Percentiles rank a stretch among this genome's conserved stretches.
Evolutionary conservation across 2,888 invertebrate species (phyloP).

Genomic region (Parnassius apollo): DNA sequence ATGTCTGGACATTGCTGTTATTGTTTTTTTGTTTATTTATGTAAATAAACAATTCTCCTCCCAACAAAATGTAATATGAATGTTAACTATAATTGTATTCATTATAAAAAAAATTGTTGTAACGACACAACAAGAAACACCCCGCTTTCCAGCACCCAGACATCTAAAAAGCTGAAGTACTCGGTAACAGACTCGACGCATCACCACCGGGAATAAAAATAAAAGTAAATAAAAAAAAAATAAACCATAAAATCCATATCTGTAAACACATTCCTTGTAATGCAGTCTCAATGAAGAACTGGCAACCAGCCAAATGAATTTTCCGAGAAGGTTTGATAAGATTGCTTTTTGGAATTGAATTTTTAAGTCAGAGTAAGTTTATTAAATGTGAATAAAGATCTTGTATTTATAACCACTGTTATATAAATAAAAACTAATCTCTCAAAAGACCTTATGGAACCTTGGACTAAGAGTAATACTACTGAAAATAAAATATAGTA

Average conservation of each 20-base stretch:
- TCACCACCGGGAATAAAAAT: too few relatives aligned
- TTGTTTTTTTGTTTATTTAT: background rate
- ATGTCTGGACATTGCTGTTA: background rate
- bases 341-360: background rate
- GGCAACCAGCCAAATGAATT: background rate
- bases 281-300: constrained; percentile 1
- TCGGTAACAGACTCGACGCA: too few relatives aligned
- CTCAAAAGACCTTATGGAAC: background rate
- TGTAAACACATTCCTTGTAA: constrained; percentile 16
- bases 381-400: constrained; percentile 2
- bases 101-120: background rate
- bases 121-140: too few relatives aligned
- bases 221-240: too few relatives aligned
- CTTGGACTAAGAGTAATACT: background rate
- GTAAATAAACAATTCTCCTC: background rate
- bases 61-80: background rate
- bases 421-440: too few relatives aligned
- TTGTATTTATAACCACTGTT: background rate
- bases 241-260: too few relatives aligned
- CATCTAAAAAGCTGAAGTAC: too few relatives aligned
- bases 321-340: background rate
- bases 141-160: too few relatives aligned
- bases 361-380: background rate
- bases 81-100: too few relatives aligned
- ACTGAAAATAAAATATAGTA: constrained; percentile 14